Percentiles rank a stretch among this genome's conserved stretches.
These are phyloP conservation scores for Folsomia manolachei DNA, from an alignment of 2,888 invertebrate species.

Conservation along the genomic window DNA sequence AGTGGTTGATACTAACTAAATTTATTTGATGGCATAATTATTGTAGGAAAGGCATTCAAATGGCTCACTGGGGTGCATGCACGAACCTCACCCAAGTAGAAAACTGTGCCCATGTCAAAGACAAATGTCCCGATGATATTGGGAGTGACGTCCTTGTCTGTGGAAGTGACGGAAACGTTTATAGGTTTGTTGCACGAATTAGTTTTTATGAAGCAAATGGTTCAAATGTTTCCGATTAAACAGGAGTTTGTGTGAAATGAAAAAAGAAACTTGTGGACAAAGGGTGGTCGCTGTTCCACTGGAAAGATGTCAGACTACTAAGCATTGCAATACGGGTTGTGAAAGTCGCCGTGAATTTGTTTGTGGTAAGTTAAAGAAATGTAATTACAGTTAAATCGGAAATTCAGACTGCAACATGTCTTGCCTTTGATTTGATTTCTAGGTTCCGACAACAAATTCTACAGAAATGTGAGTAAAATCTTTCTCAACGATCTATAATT, in stretches of 20 bases:
- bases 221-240: slow-evolving; percentile 58
- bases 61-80: slow-evolving; percentile 85
- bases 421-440: too few species aligned
- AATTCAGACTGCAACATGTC: too few species aligned
- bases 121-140: slow-evolving; percentile 61
- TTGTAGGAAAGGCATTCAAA: slow-evolving; percentile 73
- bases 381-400: too few species aligned
- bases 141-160: slow-evolving; percentile 71
- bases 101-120: slow-evolving; percentile 60
- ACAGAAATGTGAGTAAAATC: slow-evolving; percentile 63
- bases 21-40: background rate
- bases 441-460: slow-evolving; percentile 85
- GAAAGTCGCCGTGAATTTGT: slow-evolving; percentile 69
- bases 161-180: slow-evolving; percentile 61
- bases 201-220: background rate
- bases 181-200: slow-evolving; percentile 1
- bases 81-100: slow-evolving; percentile 67
- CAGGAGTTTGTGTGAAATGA: slow-evolving; percentile 66
- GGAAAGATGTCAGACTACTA: slow-evolving; percentile 80
- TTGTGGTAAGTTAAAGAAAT: too few species aligned
- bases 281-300: slow-evolving; percentile 78
- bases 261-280: slow-evolving; percentile 77
- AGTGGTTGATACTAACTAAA: background rate
- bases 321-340: slow-evolving; percentile 71
- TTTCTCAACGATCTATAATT: background rate